A percentile compares a stretch with the other conserved stretches of the same genome.
Evolutionary conservation across 2,797 vertebrate species (phyloP).

Genomic region (Arremon brunneinucha): DNA sequence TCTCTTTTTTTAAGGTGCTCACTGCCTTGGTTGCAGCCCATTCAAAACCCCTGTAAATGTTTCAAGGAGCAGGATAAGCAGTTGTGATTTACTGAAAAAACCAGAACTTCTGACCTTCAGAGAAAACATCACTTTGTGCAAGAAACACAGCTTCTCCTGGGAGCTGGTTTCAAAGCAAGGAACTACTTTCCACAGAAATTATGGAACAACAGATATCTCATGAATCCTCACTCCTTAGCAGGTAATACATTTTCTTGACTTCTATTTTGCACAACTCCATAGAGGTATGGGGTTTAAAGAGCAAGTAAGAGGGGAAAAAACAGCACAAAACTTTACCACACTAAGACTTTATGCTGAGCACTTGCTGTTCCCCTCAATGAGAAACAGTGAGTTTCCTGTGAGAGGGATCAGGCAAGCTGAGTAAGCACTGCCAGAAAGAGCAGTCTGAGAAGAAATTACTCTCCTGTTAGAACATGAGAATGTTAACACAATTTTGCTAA

Average conservation of each 20-base stretch:
- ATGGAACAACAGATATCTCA: background rate
- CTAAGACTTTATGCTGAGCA: background rate
- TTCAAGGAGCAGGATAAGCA: background rate
- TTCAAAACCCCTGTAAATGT: background rate
- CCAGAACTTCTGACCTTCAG: background rate
- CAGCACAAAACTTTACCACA: background rate
- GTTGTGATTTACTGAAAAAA: background rate
- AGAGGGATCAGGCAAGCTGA: background rate
- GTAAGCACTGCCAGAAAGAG: background rate
- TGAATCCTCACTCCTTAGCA: background rate
- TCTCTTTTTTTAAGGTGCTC: background rate
- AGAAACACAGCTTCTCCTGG: background rate
- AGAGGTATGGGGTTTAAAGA: background rate
- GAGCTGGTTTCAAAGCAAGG: background rate
- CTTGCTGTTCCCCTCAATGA: fast-evolving
- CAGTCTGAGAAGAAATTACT: background rate
- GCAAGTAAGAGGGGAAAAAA: background rate
- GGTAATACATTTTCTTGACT: background rate
- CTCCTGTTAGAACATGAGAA: background rate
- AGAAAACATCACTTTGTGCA: background rate
- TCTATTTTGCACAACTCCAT: background rate
- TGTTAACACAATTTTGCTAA: background rate
- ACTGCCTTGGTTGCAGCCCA: background rate
- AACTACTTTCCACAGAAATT: background rate
- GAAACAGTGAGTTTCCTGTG: background rate